These are phyloP conservation scores for Actinia equina DNA, from an alignment of 64 coral and sea anemone species.

Conservation along the genomic window DNA sequence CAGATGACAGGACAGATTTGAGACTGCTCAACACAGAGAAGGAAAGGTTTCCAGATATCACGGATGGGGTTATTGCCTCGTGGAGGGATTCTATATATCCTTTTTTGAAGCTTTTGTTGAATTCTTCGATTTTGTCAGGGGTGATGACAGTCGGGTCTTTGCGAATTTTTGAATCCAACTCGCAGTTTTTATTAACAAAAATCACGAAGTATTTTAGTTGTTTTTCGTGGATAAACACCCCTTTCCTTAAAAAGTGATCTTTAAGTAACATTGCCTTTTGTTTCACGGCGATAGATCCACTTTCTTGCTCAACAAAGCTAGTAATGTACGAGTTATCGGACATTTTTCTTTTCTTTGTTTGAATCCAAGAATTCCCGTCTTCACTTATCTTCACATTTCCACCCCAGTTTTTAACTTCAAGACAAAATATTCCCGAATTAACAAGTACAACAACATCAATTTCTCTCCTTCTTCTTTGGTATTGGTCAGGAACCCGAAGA, in stretches of 20 bases:
- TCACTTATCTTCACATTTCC: conserved; percentile 58
- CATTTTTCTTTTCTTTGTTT: conserved; percentile 68
- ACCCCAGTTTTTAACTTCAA: conserved; percentile 86
- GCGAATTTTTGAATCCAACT: conserved; percentile 63
- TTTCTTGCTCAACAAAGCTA: conserved; percentile 88
- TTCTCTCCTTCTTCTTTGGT: conserved; percentile 85
- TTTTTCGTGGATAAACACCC: conserved; percentile 51
- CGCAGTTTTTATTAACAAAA: conserved; percentile 74
- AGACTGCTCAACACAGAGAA: conserved; percentile 35
- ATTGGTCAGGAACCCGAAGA: conserved; percentile 82
- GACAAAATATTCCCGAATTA: conserved; percentile 71
- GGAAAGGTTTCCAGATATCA: conserved; percentile 67
- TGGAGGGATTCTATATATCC: conserved; percentile 63
- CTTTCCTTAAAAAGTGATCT: conserved; percentile 78
- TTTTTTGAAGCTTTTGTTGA: conserved; percentile 77
- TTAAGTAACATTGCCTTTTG: conserved; percentile 56
- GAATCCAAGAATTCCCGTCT: conserved; percentile 72
- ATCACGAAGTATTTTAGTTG: conserved; percentile 69
- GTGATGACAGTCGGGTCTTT: conserved; percentile 62
- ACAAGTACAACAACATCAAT: conserved; percentile 86
- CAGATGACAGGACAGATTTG: conserved; percentile 38
- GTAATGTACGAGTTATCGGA: conserved; percentile 60
- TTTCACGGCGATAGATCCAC: conserved; percentile 61
- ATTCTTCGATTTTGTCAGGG: conserved; percentile 47
- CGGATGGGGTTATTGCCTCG: conserved; percentile 62